Evolutionary conservation across 2,888 invertebrate species (phyloP).

Genomic region (Brachynemurus nebulosus): DNA sequence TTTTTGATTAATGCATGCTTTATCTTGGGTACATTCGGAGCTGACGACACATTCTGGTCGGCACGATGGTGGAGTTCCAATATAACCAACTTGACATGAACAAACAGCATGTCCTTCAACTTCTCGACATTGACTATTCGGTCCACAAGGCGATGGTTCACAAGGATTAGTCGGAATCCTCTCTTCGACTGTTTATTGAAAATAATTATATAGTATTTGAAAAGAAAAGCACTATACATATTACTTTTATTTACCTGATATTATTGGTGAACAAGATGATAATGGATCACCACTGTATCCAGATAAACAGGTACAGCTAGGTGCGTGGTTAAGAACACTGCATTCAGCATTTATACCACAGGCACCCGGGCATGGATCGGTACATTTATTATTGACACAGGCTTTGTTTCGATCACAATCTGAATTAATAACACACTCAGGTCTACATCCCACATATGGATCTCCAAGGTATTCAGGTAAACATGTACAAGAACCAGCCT

Average conservation of each 20-base stretch:
- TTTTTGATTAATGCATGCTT: slow-evolving; percentile 46
- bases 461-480: slow-evolving; percentile 48
- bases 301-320: slow-evolving; percentile 45
- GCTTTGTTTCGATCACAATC: slow-evolving; percentile 49
- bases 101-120: slow-evolving; percentile 48
- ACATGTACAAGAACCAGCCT: slow-evolving; percentile 50
- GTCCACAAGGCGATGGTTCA: slow-evolving; percentile 50
- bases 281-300: slow-evolving; percentile 49
- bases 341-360: slow-evolving; percentile 45
- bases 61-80: slow-evolving; percentile 49
- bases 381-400: slow-evolving; percentile 52
- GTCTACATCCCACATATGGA: slow-evolving; percentile 50
- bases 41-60: slow-evolving; percentile 52
- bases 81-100: slow-evolving; percentile 43
- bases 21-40: slow-evolving; percentile 49
- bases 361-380: slow-evolving; percentile 41
- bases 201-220: slow-evolving; percentile 14
- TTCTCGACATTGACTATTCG: slow-evolving; percentile 48
- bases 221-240: slow-evolving; percentile 12
- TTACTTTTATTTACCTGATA: slow-evolving; percentile 26
- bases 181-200: slow-evolving; percentile 21
- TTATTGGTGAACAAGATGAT: slow-evolving; percentile 29
- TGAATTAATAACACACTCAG: slow-evolving; percentile 51
- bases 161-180: slow-evolving; percentile 38
- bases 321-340: slow-evolving; percentile 49